Percentiles rank a stretch among this genome's conserved stretches.
These are phyloP conservation scores for Andrena dorsata DNA, from an alignment of 2,888 invertebrate species.

Conservation along the genomic window DNA sequence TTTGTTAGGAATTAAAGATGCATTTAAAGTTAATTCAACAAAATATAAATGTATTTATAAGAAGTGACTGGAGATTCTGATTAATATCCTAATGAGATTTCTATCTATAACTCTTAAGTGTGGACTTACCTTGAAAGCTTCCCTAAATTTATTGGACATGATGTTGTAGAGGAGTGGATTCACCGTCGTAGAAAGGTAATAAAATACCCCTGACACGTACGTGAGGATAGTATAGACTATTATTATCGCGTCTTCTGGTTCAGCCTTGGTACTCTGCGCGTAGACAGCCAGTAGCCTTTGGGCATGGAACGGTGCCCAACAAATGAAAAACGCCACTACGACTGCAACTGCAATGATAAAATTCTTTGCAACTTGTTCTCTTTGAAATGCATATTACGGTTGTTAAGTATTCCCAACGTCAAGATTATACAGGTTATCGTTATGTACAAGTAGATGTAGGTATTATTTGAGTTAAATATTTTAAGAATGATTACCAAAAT, in stretches of 20 bases:
- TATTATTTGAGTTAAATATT: too few species aligned
- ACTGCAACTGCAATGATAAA: slow-evolving; percentile 89
- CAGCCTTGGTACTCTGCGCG: slow-evolving; percentile 86
- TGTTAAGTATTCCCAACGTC: too few species aligned
- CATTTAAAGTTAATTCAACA: background rate
- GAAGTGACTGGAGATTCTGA: background rate
- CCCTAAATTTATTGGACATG: slow-evolving; percentile 90
- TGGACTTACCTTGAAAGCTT: slow-evolving; percentile 88
- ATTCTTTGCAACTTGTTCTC: background rate
- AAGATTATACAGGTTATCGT: too few species aligned
- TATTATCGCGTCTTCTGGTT: slow-evolving; percentile 86
- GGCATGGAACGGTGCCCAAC: slow-evolving; percentile 97
- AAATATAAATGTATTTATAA: background rate
- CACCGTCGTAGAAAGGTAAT: slow-evolving; percentile 89
- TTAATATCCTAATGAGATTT: too few species aligned
- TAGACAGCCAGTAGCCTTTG: slow-evolving; percentile 94
- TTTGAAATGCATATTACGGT: background rate
- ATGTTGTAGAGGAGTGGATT: slow-evolving; percentile 90
- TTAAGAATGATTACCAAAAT: too few species aligned
- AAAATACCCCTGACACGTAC: slow-evolving; percentile 89
- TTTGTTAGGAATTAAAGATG: background rate
- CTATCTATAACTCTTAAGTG: slow-evolving; percentile 1
- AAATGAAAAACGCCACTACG: slow-evolving; percentile 92
- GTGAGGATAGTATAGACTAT: slow-evolving; percentile 86
- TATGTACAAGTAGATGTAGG: too few species aligned